Conservation (phyloP, 1,140 invertebrate species). For the Galendromus occidentalis region DNA sequence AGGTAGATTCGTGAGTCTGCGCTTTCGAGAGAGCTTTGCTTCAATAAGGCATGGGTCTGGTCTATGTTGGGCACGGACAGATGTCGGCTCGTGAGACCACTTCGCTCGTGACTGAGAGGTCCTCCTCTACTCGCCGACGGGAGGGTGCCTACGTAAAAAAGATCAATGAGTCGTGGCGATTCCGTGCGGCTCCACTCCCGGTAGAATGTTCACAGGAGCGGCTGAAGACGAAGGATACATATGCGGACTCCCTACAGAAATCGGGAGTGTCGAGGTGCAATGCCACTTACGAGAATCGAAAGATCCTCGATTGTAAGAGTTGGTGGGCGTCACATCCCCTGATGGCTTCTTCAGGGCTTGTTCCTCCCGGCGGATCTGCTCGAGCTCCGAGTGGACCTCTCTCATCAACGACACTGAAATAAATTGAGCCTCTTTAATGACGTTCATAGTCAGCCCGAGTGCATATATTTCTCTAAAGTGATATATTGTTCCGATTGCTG, state of each 20-base stretch:
- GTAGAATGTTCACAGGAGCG: too few relatives aligned
- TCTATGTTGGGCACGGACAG: conserved; percentile 9
- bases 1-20: conserved; percentile 76
- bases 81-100: conserved; percentile 14
- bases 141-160: not conserved
- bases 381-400: conserved; percentile 22
- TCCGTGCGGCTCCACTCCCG: too few relatives aligned
- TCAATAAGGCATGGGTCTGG: conserved; percentile 39
- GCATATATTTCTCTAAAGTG: too few relatives aligned
- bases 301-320: not conserved
- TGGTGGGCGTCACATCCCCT: conserved; percentile 2
- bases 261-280: not conserved
- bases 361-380: conserved; percentile 22
- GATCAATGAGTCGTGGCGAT: not conserved
- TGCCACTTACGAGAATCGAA: conserved; percentile 4
- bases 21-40: conserved; percentile 77
- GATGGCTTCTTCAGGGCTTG: conserved; percentile 13
- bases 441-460: too few relatives aligned
- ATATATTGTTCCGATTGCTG: too few relatives aligned
- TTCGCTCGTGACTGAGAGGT: conserved; percentile 17
- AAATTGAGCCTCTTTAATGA: not conserved
- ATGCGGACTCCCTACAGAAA: not conserved
- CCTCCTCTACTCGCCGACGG: conserved; percentile 7
- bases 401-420: conserved; percentile 22
- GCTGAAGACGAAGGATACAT: too few relatives aligned